Evolutionary conservation across 2,888 invertebrate genomes (phyloP).

Genomic region (Hypomecis atomaria): DNA sequence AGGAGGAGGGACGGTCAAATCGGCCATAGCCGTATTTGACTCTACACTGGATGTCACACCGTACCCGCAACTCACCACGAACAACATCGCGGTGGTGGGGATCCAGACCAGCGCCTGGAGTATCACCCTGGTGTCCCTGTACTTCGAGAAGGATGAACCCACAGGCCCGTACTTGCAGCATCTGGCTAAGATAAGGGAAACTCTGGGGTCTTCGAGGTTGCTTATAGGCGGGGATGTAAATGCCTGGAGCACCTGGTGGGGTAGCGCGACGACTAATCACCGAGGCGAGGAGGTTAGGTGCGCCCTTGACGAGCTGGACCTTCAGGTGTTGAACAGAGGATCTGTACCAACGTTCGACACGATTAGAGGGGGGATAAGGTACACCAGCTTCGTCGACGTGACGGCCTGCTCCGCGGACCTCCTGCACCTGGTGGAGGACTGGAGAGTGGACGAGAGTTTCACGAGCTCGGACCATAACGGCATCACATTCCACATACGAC

Average conservation of each 20-base stretch:
- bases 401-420: neutral
- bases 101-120: neutral
- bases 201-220: neutral
- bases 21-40: constrained; percentile 1
- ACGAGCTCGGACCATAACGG: neutral
- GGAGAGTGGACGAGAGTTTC: neutral
- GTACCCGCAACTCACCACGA: neutral
- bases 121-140: neutral
- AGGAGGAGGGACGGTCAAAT: neutral
- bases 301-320: neutral
- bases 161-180: constrained; percentile 28
- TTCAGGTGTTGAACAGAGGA: neutral
- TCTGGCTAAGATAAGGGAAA: constrained; percentile 7
- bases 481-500: neutral
- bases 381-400: neutral
- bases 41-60: neutral
- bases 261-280: neutral
- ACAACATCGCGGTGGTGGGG: neutral
- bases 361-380: neutral
- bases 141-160: neutral
- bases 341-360: neutral
- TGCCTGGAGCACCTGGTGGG: constrained; percentile 4
- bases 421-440: neutral
- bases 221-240: neutral
- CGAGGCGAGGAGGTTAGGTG: neutral